Conservation (phyloP, 2,888 invertebrate genomes). For the Apamea sordens region DNA sequence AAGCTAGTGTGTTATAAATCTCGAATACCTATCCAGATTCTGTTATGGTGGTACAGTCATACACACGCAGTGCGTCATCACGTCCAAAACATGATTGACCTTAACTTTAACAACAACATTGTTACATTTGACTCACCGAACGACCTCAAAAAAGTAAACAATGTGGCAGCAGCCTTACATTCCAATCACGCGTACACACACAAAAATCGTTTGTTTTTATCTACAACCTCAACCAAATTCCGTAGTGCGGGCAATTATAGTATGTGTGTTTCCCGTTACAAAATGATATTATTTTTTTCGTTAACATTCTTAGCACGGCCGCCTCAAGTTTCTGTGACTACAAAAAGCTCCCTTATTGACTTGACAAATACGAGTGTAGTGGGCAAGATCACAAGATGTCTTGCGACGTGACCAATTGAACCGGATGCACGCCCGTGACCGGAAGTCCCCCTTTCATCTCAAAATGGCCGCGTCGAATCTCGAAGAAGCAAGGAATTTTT, state of each 20-base stretch:
- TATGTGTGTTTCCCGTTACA: conserved; percentile 75
- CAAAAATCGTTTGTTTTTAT: conserved; percentile 74
- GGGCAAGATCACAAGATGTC: conserved; percentile 61
- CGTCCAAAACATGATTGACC: conserved; percentile 42
- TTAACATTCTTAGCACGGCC: conserved; percentile 76
- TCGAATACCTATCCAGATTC: neutral
- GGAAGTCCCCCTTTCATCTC: conserved; percentile 87
- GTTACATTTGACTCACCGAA: conserved; percentile 43
- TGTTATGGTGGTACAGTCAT: conserved; percentile 27
- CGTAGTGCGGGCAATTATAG: conserved; percentile 69
- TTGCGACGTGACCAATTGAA: conserved; percentile 74
- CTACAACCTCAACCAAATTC: conserved; percentile 70
- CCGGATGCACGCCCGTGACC: conserved; percentile 86
- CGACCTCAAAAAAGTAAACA: conserved; percentile 42
- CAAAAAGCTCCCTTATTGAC: conserved; percentile 77
- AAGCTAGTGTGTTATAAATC: neutral
- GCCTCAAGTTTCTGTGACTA: conserved; percentile 75
- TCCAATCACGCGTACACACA: conserved; percentile 60
- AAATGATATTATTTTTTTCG: conserved; percentile 76
- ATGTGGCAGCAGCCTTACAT: conserved; percentile 58
- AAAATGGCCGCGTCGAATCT: conserved; percentile 87
- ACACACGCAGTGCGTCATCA: conserved; percentile 28
- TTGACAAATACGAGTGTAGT: conserved; percentile 73
- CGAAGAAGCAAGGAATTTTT: conserved; percentile 86
- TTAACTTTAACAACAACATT: conserved; percentile 39